Evolutionary conservation across 1,140 invertebrate species (phyloP).

Genomic region (Geopemphigus sp.): DNA sequence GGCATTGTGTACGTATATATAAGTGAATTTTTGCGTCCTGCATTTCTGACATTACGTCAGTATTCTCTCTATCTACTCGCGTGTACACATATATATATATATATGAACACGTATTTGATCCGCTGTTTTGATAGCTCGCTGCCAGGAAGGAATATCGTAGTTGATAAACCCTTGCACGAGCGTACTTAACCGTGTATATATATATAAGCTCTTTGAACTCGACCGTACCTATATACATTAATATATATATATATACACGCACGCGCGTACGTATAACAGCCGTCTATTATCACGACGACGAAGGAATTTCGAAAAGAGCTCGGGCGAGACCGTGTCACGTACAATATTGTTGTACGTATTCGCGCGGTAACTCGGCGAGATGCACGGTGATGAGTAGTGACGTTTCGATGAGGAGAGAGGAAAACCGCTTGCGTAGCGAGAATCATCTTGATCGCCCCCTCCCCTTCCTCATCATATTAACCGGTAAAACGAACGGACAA

Average conservation of each 20-base stretch:
- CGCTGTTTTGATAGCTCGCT: background rate
- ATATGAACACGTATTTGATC: background rate
- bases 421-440: background rate
- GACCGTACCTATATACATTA: background rate
- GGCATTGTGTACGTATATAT: background rate
- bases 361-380: too few species aligned
- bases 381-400: too few species aligned
- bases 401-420: too few species aligned
- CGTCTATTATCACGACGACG: background rate
- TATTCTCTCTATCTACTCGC: background rate
- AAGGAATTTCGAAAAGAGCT: background rate
- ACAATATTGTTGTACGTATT: too few species aligned
- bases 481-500: too few species aligned
- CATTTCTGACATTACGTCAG: background rate
- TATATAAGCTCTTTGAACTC: conserved; percentile 7
- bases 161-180: background rate
- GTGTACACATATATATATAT: too few species aligned
- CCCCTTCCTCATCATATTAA: too few species aligned
- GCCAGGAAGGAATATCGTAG: background rate
- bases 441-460: too few species aligned
- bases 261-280: background rate
- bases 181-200: background rate
- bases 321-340: too few species aligned
- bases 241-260: too few species aligned
- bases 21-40: background rate